Conservation (phyloP, 2,113 vertebrate species). For the Cyanoliseus patagonus region DNA sequence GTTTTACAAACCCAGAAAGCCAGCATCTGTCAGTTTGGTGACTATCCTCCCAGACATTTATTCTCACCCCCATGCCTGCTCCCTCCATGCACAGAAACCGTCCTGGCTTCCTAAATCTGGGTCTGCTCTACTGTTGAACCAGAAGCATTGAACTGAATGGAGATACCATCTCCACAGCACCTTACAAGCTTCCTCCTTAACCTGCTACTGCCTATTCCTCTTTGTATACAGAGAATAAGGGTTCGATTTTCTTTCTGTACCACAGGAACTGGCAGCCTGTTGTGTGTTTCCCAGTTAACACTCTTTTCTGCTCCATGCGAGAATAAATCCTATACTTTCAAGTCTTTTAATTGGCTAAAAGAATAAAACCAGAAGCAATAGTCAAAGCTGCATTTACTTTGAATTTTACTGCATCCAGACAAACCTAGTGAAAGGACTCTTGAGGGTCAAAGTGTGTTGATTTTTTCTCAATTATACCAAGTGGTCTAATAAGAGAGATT, state of each 20-base stretch:
- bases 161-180: background rate
- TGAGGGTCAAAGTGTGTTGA: background rate
- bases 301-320: background rate
- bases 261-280: background rate
- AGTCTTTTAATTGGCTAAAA: background rate
- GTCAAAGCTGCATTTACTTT: background rate
- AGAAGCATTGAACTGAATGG: background rate
- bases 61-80: background rate
- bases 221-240: rapidly evolving
- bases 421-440: background rate
- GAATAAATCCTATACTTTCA: background rate
- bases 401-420: background rate
- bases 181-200: background rate
- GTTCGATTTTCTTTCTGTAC: background rate
- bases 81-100: background rate
- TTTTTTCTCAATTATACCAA: conserved; percentile 18
- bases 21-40: background rate
- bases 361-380: background rate
- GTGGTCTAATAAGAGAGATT: background rate
- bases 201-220: background rate
- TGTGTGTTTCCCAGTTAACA: background rate
- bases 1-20: background rate
- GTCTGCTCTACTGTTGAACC: background rate
- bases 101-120: background rate
- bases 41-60: background rate